phyloP scores from a whole-genome alignment of 2,888 invertebrate genomes.

The Syritta pipiens region DNA sequence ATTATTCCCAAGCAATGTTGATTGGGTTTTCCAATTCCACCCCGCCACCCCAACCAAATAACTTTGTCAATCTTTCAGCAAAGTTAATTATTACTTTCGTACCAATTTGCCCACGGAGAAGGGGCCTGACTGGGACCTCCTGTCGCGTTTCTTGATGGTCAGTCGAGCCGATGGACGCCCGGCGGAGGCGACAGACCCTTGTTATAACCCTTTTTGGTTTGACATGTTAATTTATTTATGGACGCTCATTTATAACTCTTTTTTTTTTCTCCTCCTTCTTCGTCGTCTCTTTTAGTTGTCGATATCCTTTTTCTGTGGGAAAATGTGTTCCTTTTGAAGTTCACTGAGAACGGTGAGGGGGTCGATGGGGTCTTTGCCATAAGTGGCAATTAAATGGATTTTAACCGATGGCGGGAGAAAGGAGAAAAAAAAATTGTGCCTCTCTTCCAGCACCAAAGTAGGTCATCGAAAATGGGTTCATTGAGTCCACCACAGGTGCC shows the following conservation, averaged over 20 bases:
- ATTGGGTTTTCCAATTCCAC: constrained; percentile 47
- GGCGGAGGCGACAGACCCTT: constrained; percentile 30
- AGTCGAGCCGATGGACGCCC: constrained; percentile 23
- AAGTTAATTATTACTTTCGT: constrained; percentile 62
- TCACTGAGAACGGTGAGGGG: not conserved
- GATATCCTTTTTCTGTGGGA: too few relatives aligned
- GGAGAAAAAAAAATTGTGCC: too few relatives aligned
- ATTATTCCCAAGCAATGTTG: constrained; percentile 60
- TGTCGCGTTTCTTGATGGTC: constrained; percentile 38
- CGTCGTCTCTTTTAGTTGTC: too few relatives aligned
- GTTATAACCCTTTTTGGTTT: constrained; percentile 50
- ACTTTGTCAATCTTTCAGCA: constrained; percentile 63
- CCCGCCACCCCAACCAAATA: constrained; percentile 19
- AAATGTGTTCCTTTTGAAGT: constrained; percentile 14
- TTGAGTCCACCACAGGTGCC: too few relatives aligned
- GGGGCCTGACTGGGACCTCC: constrained; percentile 1
- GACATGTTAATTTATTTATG: constrained; percentile 64
- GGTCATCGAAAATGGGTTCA: too few relatives aligned
- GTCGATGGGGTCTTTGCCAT: constrained; percentile 2
- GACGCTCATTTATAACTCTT: constrained; percentile 10
- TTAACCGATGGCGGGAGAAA: not conserved
- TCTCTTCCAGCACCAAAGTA: too few relatives aligned
- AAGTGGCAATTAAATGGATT: constrained; percentile 43
- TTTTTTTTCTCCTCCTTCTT: not conserved
- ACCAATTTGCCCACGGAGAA: not conserved